Evolutionary conservation across 2,113 vertebrate species (phyloP).

Genomic region (Brachyistius frenatus): DNA sequence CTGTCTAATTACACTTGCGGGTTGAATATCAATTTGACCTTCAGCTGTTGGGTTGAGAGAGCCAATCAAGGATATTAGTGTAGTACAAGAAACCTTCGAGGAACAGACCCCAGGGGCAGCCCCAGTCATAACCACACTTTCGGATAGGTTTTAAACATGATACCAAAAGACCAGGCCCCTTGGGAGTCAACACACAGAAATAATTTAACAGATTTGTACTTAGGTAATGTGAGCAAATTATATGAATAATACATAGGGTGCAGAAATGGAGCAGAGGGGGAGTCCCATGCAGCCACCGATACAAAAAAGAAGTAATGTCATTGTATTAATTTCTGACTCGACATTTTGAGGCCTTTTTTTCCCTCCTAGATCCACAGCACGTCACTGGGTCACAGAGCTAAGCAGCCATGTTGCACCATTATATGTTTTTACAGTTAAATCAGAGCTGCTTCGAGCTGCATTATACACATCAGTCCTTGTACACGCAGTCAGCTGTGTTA

Average conservation of each 20-base stretch:
- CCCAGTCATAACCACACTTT: conserved; percentile 85
- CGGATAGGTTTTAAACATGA: conserved; percentile 83
- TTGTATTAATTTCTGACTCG: conserved; percentile 74
- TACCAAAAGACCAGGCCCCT: conserved; percentile 79
- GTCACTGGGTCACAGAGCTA: conserved; percentile 54
- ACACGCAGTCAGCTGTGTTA: conserved; percentile 28
- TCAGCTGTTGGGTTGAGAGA: conserved; percentile 90
- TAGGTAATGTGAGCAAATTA: conserved; percentile 83
- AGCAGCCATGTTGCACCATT: conserved; percentile 65
- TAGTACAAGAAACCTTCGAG: conserved; percentile 86
- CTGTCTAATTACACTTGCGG: conserved; percentile 88
- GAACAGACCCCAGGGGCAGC: conserved; percentile 89
- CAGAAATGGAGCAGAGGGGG: conserved; percentile 60
- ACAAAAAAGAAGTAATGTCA: conserved; percentile 47
- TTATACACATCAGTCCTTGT: conserved; percentile 21
- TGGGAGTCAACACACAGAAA: conserved; percentile 82
- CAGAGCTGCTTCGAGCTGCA: conserved; percentile 17
- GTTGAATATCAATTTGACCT: conserved; percentile 94
- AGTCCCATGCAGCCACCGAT: conserved; percentile 45
- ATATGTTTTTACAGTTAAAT: conserved; percentile 39
- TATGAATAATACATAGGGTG: conserved; percentile 81
- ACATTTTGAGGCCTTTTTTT: conserved; percentile 65
- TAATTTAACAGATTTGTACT: conserved; percentile 84
- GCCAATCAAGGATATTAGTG: conserved; percentile 92
- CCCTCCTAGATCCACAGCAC: conserved; percentile 32